Evolutionary conservation across 2,113 vertebrate species (phyloP), one percentile per base, ranked within the genome.

Genomic region (Bujurquina vittata): DNA sequence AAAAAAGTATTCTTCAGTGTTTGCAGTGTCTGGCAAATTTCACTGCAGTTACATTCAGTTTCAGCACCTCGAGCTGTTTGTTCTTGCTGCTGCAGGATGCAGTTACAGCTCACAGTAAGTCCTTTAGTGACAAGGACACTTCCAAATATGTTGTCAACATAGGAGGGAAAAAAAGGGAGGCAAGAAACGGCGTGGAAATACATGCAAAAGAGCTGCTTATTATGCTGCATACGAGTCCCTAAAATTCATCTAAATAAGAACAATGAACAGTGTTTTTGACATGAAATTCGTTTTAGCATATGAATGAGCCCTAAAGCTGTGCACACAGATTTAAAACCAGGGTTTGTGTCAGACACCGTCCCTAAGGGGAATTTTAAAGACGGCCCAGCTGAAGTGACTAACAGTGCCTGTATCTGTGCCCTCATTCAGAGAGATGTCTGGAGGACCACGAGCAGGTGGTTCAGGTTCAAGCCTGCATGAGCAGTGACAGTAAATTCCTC

Each of bases 381-480:
- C 9, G 58, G 52, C 10, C 11, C 29, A 0, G 35, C 2, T 14
- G 2, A 31, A 20, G 8, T n/a, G 22, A 37, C 74, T 63, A 84
- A 89, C 62, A 56, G 22, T 80, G 54, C 63, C 23, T 77, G 35
- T 84, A 29, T 84, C 29, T 88, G 65, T 88, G 62, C 81, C 57
- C 20, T 40, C 49, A 2, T 80, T 29, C 88, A 99, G 98, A 99
- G 89, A 91, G 98, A 73, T 98, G 96, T 94, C 88, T 99, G 95
- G 98, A 99, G 94, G 98, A 99, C 94, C 98, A 99, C 60, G 98
- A 99, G 85, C 93, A 97, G 83, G 97, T 99, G 94, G 96, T 95
- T 85, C 97, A 98, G 92, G 97, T 98, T 18, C 97, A 98, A 75
- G 95, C 96, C 73, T 96, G 96, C 87, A 97, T 98, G 97, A 96